Conservation (phyloP, 2,888 invertebrate species). For the Dastarcus helophoroides region DNA sequence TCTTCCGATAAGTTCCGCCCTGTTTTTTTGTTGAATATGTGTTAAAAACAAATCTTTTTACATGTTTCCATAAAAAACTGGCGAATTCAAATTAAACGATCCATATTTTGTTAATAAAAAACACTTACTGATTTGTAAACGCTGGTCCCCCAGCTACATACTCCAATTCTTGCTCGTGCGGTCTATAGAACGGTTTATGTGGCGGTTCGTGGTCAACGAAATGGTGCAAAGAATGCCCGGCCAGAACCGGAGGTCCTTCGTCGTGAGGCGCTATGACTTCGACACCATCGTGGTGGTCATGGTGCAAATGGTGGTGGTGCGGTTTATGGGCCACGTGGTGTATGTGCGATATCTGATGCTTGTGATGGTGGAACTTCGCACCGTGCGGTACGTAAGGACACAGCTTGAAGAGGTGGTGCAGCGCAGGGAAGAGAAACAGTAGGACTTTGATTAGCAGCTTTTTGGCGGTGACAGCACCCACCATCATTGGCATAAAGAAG, state of each 20-base stretch:
- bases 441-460: conserved; percentile 70
- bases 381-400: conserved; percentile 71
- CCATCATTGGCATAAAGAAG: conserved; percentile 65
- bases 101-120: too few species aligned
- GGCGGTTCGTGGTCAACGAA: conserved; percentile 12
- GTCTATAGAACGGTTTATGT: conserved; percentile 14
- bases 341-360: conserved; percentile 68
- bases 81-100: too few species aligned
- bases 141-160: conserved; percentile 15
- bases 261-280: conserved; percentile 19
- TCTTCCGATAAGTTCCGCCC: too few species aligned
- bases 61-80: too few species aligned
- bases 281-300: conserved; percentile 18
- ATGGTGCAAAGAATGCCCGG: conserved; percentile 15
- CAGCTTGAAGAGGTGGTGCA: conserved; percentile 73
- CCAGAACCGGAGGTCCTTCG: conserved; percentile 9
- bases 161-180: conserved; percentile 16
- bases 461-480: conserved; percentile 74
- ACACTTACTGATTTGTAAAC: conserved; percentile 15
- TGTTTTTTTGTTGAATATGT: too few species aligned
- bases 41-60: too few species aligned
- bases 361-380: conserved; percentile 71
- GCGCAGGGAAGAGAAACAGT: conserved; percentile 70
- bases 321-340: conserved; percentile 45
- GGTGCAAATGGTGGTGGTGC: conserved; percentile 24